These are phyloP conservation scores for Drosophila kurseongensis DNA, from an alignment of 1,140 invertebrate genomes.

Conservation along the genomic window DNA sequence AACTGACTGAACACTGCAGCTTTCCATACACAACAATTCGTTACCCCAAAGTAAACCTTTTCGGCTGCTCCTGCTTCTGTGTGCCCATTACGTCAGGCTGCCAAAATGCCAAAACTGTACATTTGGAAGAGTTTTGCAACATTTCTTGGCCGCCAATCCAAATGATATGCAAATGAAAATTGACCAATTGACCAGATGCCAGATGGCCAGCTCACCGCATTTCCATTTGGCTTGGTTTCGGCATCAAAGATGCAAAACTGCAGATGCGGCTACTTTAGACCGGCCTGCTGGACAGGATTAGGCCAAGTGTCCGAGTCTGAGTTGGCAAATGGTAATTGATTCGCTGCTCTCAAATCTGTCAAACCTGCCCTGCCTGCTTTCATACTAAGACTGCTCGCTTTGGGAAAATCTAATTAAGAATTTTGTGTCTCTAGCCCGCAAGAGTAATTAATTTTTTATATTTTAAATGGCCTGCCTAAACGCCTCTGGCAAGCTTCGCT, in stretches of 20 bases:
- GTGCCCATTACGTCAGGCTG: slow-evolving; percentile 69
- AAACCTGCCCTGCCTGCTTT: slow-evolving; percentile 11
- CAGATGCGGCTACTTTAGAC: slow-evolving; percentile 36
- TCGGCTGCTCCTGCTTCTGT: slow-evolving; percentile 21
- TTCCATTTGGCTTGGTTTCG: slow-evolving; percentile 70
- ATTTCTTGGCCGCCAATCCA: slow-evolving; percentile 64
- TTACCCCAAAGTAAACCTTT: slow-evolving; percentile 16
- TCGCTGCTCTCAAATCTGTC: slow-evolving; percentile 29
- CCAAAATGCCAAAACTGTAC: slow-evolving; percentile 59
- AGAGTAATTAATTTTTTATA: slow-evolving; percentile 58
- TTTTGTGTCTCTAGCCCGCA: slow-evolving; percentile 28
- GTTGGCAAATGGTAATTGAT: slow-evolving; percentile 70
- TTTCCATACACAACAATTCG: slow-evolving; percentile 26
- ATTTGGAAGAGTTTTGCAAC: slow-evolving; percentile 51
- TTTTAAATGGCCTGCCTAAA: slow-evolving; percentile 34
- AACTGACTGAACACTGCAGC: slow-evolving; percentile 42
- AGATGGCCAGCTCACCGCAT: slow-evolving; percentile 61
- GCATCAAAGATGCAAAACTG: slow-evolving; percentile 69
- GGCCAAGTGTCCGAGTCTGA: slow-evolving; percentile 28
- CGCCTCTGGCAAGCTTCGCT: not conserved
- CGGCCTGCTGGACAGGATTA: slow-evolving; percentile 40
- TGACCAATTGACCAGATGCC: slow-evolving; percentile 70
- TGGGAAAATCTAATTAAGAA: slow-evolving; percentile 67
- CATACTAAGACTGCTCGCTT: not conserved
- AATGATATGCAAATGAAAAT: slow-evolving; percentile 77